Base-by-base conservation (phyloP, 2,797 vertebrate species). In the Cossypha dichroa region DNA sequence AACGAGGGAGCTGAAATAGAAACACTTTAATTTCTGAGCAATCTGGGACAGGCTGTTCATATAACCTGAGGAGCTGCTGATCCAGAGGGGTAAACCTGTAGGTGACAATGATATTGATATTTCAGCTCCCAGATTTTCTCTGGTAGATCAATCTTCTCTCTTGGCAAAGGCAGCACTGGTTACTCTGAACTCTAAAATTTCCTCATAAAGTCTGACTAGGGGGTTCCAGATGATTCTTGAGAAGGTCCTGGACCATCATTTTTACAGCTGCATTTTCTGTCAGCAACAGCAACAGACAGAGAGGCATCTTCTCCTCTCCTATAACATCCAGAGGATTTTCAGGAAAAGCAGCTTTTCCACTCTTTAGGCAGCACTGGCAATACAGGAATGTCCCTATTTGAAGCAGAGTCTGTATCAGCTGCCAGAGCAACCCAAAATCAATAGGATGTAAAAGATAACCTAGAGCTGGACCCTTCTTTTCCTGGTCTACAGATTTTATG, bases 11-110 rank as follows among this genome's bases (percentile, higher is more conserved):
- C 6, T 36, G 60, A 25, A 68, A 72, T 3, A 49, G 38, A 6
- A 75, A 15, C 8, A 23, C 9, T 81, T 59, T 5, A 18, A 59
- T 64, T 73, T 68, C 34, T 69, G 55, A 69, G 20, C 46, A 46
- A 18, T 55, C 40, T 85, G 41, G 45, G 41, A 13, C 36, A 43
- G 0, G 0, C 4, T 58, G 34, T 21, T 62, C 3, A 3, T 23
- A 15, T 62, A 38, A 62, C 36, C 52, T 33, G 22, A 9, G 31
- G n/a, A 54, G 15, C 7, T 67, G 15, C 20, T 75, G 15, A 36
- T 45, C 22, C 22, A 48, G 5, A 19, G 11, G 8, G 5, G 6
- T 15, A 54, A 17, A 25, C 6, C n/a, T 28, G 7, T 4, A n/a
- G n/a, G 15, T 58, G 21, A 40, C 56, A 70, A 43, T 7, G 6